These are phyloP conservation scores for Dipus sagitta DNA, from an alignment of 2,797 vertebrate genomes.

Conservation along the genomic window DNA sequence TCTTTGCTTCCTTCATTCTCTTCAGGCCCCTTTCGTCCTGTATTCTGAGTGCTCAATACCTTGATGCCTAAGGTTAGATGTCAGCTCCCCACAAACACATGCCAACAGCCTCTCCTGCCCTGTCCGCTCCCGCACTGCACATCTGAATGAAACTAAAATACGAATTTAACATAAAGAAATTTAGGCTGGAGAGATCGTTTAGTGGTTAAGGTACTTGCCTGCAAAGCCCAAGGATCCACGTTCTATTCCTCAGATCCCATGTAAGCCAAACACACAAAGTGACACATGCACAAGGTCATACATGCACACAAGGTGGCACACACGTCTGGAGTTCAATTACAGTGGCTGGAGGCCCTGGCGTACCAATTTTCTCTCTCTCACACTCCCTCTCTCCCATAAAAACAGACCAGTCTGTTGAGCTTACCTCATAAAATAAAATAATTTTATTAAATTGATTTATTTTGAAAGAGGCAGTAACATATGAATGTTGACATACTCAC, in stretches of 20 bases:
- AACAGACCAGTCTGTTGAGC: no score
- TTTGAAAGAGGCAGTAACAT: neutral
- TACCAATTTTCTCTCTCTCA: no score
- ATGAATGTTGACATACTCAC: neutral
- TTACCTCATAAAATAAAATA: neutral
- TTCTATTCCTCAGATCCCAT: no score
- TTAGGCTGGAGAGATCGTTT: no score
- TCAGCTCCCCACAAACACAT: neutral
- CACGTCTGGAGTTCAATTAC: no score
- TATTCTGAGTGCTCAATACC: neutral
- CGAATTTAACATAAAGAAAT: slow-evolving; percentile 43
- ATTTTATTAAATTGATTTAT: neutral
- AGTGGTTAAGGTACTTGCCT: no score
- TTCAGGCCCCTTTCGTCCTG: neutral
- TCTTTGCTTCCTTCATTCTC: neutral
- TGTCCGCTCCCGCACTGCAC: neutral
- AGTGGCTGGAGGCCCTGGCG: no score
- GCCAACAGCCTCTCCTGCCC: neutral
- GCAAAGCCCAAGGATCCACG: no score
- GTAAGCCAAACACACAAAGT: no score
- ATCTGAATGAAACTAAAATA: slow-evolving; percentile 35
- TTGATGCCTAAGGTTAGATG: neutral
- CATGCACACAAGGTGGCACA: no score
- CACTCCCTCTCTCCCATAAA: no score
- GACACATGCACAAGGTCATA: no score